Conservation (phyloP, 2,113 vertebrate species). For the Struthidea cinerea region DNA sequence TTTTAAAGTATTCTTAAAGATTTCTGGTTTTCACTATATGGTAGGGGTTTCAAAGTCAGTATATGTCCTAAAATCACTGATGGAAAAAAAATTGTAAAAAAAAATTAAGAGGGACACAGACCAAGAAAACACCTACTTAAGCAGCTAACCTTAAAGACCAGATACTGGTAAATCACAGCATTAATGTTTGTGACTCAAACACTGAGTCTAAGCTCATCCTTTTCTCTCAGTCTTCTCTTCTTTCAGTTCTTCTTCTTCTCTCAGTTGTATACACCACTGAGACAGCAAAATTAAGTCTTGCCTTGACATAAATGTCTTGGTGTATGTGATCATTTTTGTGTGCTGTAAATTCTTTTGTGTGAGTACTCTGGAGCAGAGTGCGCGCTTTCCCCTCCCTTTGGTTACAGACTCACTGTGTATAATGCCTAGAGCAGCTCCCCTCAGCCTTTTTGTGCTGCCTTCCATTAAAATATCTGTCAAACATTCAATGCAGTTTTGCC, state of each 20-base stretch:
- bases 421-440: not conserved
- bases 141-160: not conserved
- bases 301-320: not conserved
- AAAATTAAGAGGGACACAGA: not conserved
- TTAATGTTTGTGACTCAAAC: not conserved
- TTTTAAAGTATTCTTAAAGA: not conserved
- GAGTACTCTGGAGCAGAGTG: fast-evolving
- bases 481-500: not conserved
- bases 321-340: not conserved
- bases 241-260: no score
- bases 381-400: fast-evolving
- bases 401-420: not conserved
- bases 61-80: not conserved
- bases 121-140: not conserved
- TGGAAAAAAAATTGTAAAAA: not conserved
- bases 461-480: not conserved
- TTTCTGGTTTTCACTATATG: not conserved
- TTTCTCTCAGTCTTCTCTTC: not conserved
- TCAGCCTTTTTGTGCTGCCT: not conserved
- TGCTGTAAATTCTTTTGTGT: not conserved
- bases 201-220: not conserved
- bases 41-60: not conserved
- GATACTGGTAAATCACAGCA: not conserved
- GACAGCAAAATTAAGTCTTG: not conserved
- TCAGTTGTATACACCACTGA: not conserved